Evolutionary conservation across 2,888 invertebrate genomes (phyloP), one percentile per base, ranked within the genome.

Genomic region (Amblyteles armatorius): DNA sequence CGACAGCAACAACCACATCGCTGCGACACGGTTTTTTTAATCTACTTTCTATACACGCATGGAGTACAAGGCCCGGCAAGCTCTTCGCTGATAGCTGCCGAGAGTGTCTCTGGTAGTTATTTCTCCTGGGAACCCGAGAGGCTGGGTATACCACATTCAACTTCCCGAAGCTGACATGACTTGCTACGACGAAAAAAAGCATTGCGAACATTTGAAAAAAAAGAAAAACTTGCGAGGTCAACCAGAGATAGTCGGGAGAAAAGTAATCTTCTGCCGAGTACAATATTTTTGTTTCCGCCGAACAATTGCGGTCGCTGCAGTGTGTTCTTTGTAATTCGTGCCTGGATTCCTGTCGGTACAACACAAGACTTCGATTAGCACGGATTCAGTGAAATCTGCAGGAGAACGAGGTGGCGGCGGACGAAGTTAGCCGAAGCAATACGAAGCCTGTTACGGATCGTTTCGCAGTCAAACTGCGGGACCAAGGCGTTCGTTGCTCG

Each of bases 21-120:
- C 63, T 65, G 29, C 65, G 63, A 29, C n/a, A 48, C 26, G 11
- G 40, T 33, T 63, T 33, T 60, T 60, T 63, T 63, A 29, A 16
- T 63, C 29, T 11, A 63, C 60, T 63, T 29, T 29, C 60, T 29
- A n/a, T 33, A 33, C 60, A 63, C 60, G 29, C 29, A 29, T 29
- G 33, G 40, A 7, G 3, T 26, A 22, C 57, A 22, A 40, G 72
- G 57, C 57, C 57, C 73, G 73, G 26, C 48, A 50, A 74, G 33
- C 74, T 74, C 48, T 11, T 74, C 33, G 60, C 48, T 48, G 74
- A 33, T 33, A 40, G n/a, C 48, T 29, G 19, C 63, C 44, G 74
- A 60, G 63, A 74, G 74, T 74, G 48, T 74, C 74, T 48, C 74
- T 63, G 13, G 63, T 48, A 74, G 74, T 74, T 74, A 74, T 74